Percentiles rank a stretch among this genome's conserved stretches.
phyloP scores from a whole-genome alignment of 2,888 invertebrate species.

The Idaea straminata region DNA sequence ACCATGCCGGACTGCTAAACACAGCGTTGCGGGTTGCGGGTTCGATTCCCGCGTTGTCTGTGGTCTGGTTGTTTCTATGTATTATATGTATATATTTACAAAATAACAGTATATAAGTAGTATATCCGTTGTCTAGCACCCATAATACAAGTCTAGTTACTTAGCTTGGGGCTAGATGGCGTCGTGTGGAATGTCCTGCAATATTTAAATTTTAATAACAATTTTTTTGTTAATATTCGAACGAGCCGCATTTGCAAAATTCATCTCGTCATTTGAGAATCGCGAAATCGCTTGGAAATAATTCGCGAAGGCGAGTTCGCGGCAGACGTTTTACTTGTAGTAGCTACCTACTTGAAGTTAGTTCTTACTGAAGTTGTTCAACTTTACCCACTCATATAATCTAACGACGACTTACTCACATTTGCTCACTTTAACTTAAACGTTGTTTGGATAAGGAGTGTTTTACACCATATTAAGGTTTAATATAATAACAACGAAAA shows the following conservation, averaged over 20 bases:
- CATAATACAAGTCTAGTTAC: too few relatives aligned
- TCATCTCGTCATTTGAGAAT: conserved; percentile 60
- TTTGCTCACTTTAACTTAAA: conserved; percentile 48
- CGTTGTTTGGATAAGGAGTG: conserved; percentile 35
- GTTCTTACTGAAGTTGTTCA: conserved; percentile 55
- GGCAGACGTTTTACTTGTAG: conserved; percentile 61
- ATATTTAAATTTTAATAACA: too few relatives aligned
- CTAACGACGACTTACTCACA: conserved; percentile 63
- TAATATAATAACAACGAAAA: too few relatives aligned
- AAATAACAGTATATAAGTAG: too few relatives aligned
- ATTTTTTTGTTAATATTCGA: conserved; percentile 16
- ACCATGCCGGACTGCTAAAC: too few relatives aligned
- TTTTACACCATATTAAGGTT: conserved; percentile 21
- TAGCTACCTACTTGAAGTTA: conserved; percentile 52
- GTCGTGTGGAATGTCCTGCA: too few relatives aligned
- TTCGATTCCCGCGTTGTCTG: too few relatives aligned
- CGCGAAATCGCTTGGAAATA: conserved; percentile 69
- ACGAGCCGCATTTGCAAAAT: conserved; percentile 44
- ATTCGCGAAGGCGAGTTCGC: conserved; percentile 58
- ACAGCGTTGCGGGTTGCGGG: too few relatives aligned
- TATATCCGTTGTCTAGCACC: too few relatives aligned
- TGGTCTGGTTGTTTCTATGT: too few relatives aligned
- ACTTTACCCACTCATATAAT: conserved; percentile 60
- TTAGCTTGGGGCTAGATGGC: too few relatives aligned
- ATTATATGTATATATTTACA: too few relatives aligned